A percentile compares a stretch with the other conserved stretches of the same genome.
Evolutionary conservation across 2,797 vertebrate genomes (phyloP).

Genomic region (Pangasius sanitwongsei): DNA sequence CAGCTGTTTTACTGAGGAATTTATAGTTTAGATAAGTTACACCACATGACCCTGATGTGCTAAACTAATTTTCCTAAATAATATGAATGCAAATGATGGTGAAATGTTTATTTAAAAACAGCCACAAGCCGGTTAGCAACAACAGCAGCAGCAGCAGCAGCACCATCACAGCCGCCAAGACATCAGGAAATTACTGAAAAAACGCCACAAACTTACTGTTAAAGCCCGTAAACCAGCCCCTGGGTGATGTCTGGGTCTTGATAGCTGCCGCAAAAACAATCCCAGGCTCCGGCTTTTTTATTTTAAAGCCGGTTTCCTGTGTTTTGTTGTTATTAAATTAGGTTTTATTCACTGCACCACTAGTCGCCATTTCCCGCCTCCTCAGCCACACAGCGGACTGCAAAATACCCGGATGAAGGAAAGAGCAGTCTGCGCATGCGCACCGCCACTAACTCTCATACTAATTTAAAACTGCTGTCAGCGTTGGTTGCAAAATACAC

Average conservation of each 20-base stretch:
- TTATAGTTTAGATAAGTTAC: background rate
- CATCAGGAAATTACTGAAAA: background rate
- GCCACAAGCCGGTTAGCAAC: background rate
- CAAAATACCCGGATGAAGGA: constrained; percentile 78
- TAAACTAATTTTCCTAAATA: background rate
- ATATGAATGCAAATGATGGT: background rate
- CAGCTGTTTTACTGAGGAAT: no score
- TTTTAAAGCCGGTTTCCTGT: constrained; percentile 12
- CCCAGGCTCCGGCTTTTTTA: background rate
- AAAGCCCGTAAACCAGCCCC: background rate
- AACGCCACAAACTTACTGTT: background rate
- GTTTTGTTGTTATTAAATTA: constrained; percentile 50
- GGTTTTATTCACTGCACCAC: constrained; percentile 68
- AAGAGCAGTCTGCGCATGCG: constrained; percentile 57
- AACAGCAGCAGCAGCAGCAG: background rate
- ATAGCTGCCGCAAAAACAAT: constrained; percentile 14
- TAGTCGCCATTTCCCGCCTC: constrained; percentile 88
- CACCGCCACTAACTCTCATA: background rate
- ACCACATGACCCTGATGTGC: background rate
- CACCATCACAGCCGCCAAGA: background rate
- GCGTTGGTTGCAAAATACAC: no score
- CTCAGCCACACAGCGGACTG: constrained; percentile 65
- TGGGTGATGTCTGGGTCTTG: constrained; percentile 18
- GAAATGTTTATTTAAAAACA: background rate
- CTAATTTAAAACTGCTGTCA: rapidly evolving